phyloP scores from a whole-genome alignment of 2,888 invertebrate species.

The Pseudococcus longispinus region DNA sequence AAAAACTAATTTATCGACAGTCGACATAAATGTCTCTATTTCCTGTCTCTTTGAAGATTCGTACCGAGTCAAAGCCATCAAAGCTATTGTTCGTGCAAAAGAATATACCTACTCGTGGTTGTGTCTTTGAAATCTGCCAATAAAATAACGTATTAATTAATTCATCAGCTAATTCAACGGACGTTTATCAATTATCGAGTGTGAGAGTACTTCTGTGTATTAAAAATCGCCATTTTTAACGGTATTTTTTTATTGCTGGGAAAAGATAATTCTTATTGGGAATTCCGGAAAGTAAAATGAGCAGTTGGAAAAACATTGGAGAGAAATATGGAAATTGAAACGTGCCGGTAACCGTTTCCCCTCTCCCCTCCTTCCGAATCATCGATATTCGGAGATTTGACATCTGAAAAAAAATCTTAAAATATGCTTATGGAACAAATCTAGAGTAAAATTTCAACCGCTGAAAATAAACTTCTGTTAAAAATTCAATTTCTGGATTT shows the following conservation, averaged over 20 bases:
- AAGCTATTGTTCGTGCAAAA: not conserved
- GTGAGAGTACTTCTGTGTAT: not conserved
- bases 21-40: not conserved
- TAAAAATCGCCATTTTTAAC: too few relatives aligned
- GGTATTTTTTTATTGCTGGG: too few relatives aligned
- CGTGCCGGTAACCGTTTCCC: too few relatives aligned
- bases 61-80: not conserved
- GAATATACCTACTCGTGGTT: not conserved
- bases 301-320: too few relatives aligned
- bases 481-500: not conserved
- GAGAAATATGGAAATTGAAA: too few relatives aligned
- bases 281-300: too few relatives aligned
- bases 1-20: not conserved
- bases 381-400: too few relatives aligned
- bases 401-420: too few relatives aligned
- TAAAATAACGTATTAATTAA: not conserved
- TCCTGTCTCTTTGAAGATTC: conserved; percentile 16
- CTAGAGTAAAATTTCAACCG: too few relatives aligned
- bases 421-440: too few relatives aligned
- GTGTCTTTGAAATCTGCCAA: not conserved
- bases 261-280: too few relatives aligned
- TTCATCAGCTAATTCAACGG: not conserved
- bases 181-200: not conserved
- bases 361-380: too few relatives aligned
- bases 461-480: not conserved